Evolutionary conservation across 37 sponge, comb jelly and placozoan genomes (phyloP).

Genomic region (Chondrilla cf. caribensis): DNA sequence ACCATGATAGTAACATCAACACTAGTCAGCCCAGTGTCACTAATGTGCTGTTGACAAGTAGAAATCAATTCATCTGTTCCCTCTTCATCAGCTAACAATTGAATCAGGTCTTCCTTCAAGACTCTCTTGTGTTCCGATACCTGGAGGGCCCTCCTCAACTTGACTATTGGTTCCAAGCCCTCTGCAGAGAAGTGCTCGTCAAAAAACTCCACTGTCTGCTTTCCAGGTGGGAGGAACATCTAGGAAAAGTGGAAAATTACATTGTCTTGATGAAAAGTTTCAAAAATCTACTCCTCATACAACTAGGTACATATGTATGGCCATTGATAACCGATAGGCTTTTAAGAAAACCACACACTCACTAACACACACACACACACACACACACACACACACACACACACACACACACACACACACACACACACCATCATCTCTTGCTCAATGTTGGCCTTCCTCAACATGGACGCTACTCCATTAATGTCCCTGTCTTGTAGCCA

Average conservation of each 20-base stretch:
- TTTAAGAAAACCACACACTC: background rate
- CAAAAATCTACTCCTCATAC: too few species aligned
- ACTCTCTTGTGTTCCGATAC: constrained; percentile 25
- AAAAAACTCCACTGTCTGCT: constrained; percentile 59
- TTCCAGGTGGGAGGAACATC: constrained; percentile 67
- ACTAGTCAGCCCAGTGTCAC: constrained; percentile 38
- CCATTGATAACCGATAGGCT: background rate
- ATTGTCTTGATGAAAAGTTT: too few species aligned
- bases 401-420: background rate
- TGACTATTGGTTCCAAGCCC: constrained; percentile 51
- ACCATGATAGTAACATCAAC: constrained; percentile 66
- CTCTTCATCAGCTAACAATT: constrained; percentile 7
- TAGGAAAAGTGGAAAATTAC: background rate
- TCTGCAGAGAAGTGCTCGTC: constrained; percentile 65
- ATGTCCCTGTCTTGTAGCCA: constrained; percentile 87
- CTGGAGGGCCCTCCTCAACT: constrained; percentile 51
- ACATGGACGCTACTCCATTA: constrained; percentile 40
- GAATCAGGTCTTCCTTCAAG: constrained; percentile 33
- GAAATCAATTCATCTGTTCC: constrained; percentile 41
- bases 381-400: background rate
- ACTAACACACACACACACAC: too few species aligned
- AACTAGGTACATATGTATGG: too few species aligned
- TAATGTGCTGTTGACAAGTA: constrained; percentile 52
- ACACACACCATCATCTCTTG: constrained; percentile 61
- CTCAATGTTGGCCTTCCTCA: constrained; percentile 66